Base-by-base conservation (phyloP, 2,888 invertebrate species). In the Helicoverpa assulta region DNA sequence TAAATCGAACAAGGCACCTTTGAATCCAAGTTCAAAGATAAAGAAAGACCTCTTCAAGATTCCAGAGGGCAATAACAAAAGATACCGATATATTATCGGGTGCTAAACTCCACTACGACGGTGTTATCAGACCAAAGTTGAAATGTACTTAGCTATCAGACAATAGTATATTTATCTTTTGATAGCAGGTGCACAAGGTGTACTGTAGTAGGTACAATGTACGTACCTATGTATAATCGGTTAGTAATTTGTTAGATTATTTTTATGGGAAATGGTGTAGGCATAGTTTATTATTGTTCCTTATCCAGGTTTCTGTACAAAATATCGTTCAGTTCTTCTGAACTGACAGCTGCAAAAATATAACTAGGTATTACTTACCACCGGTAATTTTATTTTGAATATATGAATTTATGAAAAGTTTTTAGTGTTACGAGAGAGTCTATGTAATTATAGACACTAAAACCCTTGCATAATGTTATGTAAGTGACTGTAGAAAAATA, bases 121-220 rank as follows among this genome's bases (percentile, higher is more conserved):
- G 21, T 54, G 4, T 29, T 64, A 64, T 60, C 50, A 50, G 43
- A 19, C 50, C 33, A 18, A 64, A 54, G 33, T 53, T 33, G 8
- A n/a, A 29, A 29, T 14, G 21, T 7, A 62, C 21, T 59, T 21
- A 18, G 50, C 18, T 50, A n/a, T 50, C 16, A 50, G 18, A 18
- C 3, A 18, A 47, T 47, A 47, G 6, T n/a, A 18, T 33, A 18
- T 33, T 5, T 65, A 37, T 47, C 18, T 43, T 19, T 26, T 56
- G 33, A 33, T 16, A 43, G 16, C 16, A 43, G 16, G 43, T 43
- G 16, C 43, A 10, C 43, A 43, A 5, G 16, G 16, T 12, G 16
- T 5, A 14, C 40, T 14, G 40, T 40, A 40, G 40, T 14, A 40
- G 1, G 40, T 40, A 40, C 4, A 43, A 43, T 16, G 16, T 43